These are phyloP conservation scores for Ceryle rudis DNA, from an alignment of 2,797 vertebrate species.

Conservation along the genomic window DNA sequence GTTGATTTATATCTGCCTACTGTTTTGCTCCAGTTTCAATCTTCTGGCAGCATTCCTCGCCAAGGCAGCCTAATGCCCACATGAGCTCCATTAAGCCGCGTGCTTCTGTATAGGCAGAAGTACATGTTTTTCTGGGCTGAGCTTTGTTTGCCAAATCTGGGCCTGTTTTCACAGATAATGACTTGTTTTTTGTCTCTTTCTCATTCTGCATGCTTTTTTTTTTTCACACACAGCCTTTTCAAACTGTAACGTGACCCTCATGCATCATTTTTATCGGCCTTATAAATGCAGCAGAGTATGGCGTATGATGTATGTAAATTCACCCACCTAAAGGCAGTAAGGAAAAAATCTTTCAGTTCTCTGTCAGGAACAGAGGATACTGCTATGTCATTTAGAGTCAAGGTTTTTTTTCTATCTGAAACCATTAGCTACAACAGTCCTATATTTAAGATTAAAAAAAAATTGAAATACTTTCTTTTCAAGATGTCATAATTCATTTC, in stretches of 20 bases:
- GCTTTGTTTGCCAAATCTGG: conserved; percentile 45
- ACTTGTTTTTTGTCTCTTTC: conserved; percentile 38
- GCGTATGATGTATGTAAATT: conserved; percentile 23
- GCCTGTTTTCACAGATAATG: conserved; percentile 41
- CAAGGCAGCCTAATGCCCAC: conserved; percentile 30
- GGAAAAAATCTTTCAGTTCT: background rate
- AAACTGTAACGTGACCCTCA: conserved; percentile 15
- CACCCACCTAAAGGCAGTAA: background rate
- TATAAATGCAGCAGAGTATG: background rate
- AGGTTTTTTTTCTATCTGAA: background rate
- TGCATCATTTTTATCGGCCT: conserved; percentile 43
- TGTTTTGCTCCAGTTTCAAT: conserved; percentile 54
- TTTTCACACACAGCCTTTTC: background rate
- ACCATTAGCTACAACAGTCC: background rate
- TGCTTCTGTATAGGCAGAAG: conserved; percentile 13
- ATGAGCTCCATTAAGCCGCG: conserved; percentile 25
- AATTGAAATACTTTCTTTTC: background rate
- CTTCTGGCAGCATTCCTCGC: background rate
- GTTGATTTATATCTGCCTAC: conserved; percentile 55
- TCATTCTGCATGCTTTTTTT: background rate
- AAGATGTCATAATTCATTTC: background rate
- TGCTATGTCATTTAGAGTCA: background rate
- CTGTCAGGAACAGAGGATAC: background rate
- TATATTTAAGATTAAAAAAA: background rate
- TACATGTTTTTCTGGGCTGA: background rate